These are phyloP conservation scores for Phrynosoma blainvillii DNA, from an alignment of 2,113 vertebrate genomes.

Conservation along the genomic window DNA sequence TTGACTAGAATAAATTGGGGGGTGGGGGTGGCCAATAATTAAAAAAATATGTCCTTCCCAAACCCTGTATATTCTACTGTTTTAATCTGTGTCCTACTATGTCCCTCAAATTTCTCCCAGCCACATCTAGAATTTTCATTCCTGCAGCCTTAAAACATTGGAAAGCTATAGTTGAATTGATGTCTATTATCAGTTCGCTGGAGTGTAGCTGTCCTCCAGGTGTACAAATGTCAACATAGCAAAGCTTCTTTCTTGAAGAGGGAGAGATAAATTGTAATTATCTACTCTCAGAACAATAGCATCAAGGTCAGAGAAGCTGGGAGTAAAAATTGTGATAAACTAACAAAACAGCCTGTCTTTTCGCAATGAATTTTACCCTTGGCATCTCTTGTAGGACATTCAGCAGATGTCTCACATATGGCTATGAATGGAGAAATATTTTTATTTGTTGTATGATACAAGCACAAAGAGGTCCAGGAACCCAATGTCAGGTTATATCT, in stretches of 20 bases:
- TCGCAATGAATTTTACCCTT: slow-evolving; percentile 30
- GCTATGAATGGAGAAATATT: slow-evolving; percentile 7
- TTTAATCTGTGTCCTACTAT: not conserved
- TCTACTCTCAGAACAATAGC: slow-evolving; percentile 11
- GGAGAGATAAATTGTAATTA: slow-evolving; percentile 41
- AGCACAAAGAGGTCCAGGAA: not conserved
- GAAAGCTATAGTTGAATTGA: slow-evolving; percentile 11
- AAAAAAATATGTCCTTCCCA: slow-evolving; percentile 2
- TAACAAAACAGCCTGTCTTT: slow-evolving; percentile 23
- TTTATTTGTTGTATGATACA: not conserved
- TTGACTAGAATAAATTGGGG: slow-evolving; percentile 8
- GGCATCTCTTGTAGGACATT: slow-evolving; percentile 10
- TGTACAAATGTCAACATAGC: slow-evolving; percentile 20
- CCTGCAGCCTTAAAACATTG: slow-evolving; percentile 22
- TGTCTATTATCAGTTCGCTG: slow-evolving; percentile 26
- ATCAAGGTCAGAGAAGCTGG: slow-evolving; percentile 31
- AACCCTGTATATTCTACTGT: not conserved
- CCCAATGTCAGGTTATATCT: not conserved
- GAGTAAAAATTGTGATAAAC: slow-evolving; percentile 30
- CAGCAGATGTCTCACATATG: not conserved
- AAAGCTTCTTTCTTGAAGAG: slow-evolving; percentile 28
- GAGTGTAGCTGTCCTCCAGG: slow-evolving; percentile 24
- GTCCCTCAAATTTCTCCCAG: not conserved
- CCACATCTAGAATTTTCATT: not conserved
- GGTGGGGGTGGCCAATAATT: not conserved